Base-by-base conservation (phyloP, 37 sponge, comb jelly and placozoan genomes). In the Dysidea cf. avara region DNA sequence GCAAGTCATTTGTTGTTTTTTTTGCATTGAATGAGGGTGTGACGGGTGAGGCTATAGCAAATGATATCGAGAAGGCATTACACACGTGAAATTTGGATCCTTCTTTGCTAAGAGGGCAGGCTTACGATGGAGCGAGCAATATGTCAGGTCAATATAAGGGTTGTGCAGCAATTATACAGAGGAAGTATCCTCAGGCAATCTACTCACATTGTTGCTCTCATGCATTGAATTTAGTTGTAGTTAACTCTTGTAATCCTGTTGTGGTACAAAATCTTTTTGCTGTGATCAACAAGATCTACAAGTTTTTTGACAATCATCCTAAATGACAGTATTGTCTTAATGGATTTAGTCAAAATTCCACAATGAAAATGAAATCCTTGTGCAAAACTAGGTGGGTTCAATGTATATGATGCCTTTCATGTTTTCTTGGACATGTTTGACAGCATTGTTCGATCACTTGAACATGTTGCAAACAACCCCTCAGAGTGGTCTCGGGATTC, bases 211-310 rank as follows among this genome's bases (percentile, higher is more conserved):
- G n/a, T n/a, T n/a, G n/a, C n/a, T n/a, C n/a, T n/a, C n/a, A n/a
- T 78, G 25, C 84, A 83, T 49, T 77, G 18, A 83, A 83, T 61
- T 77, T 83, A 29, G 63, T 36, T 72, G 73, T 75, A 38, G 75
- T 82, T 7, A 18, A 29, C 30, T 53, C 83, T 53, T 54, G 67
- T 46, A 51, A 62, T 2, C 24, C 77, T n/a, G 28, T 38, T 46
- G 14, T 24, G 26, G 66, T 73, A 21, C 47, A 62, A 74, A 81
- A 81, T 40, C 53, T 81, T 52, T 24, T 77, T 40, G 74, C 74
- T 20, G 38, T 36, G 16, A 47, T 75, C n/a, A n/a, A 26, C 17
- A 51, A 72, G 33, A 36, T 72, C 2, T 72, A 38, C 36, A 21
- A n/a, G 6, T 80, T 80, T 57, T 79, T 79, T 31, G 13, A 35